Evolutionary conservation across 1,140 invertebrate genomes (phyloP).

Genomic region (Holotrichia oblita): DNA sequence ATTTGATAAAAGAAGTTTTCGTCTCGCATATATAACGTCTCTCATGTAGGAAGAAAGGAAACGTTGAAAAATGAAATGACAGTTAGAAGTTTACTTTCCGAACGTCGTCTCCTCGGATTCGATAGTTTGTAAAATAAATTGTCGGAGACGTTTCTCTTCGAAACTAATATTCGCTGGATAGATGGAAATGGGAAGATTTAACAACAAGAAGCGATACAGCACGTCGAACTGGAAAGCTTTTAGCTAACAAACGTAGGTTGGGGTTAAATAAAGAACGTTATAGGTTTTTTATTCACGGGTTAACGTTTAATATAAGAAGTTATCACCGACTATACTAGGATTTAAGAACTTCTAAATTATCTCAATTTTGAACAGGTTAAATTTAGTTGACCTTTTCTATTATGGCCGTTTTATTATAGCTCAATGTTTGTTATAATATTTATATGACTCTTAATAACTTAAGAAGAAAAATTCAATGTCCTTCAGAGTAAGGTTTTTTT

Average conservation of each 20-base stretch:
- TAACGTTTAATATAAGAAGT: conserved; percentile 2
- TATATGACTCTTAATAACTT: too few species aligned
- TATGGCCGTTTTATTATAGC: too few species aligned
- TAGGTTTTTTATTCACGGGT: conserved; percentile 1
- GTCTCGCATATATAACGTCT: not conserved
- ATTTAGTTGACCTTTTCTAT: too few species aligned
- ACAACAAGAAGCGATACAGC: not conserved
- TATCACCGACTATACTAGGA: too few species aligned
- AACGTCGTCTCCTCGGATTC: not conserved
- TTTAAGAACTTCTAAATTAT: too few species aligned
- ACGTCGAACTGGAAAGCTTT: not conserved
- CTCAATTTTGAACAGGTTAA: too few species aligned
- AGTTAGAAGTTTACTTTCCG: conserved; percentile 15
- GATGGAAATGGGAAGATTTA: not conserved
- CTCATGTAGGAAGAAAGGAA: not conserved
- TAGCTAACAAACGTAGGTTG: conserved; percentile 6
- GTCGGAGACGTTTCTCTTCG: not conserved
- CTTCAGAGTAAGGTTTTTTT: too few species aligned
- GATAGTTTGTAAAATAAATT: not conserved
- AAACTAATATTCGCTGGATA: not conserved
- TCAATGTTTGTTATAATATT: too few species aligned
- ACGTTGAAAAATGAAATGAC: conserved; percentile 20
- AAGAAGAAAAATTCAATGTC: too few species aligned
- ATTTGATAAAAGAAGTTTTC: conserved; percentile 18
- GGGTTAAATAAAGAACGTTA: not conserved